phyloP scores from a whole-genome alignment of 2,113 vertebrate species.

The Holacanthus passer region DNA sequence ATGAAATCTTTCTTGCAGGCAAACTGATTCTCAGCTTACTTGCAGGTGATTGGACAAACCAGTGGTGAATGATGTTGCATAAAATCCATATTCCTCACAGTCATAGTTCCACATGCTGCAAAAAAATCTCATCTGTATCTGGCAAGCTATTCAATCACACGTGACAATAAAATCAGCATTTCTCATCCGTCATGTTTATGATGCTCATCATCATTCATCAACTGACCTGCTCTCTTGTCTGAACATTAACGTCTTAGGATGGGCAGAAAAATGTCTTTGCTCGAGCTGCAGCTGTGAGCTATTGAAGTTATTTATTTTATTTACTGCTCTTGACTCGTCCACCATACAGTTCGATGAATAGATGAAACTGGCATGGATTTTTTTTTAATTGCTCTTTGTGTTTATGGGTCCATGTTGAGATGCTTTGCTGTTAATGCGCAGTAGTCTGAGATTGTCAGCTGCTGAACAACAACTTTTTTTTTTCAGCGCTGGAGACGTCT shows the following conservation, averaged over 20 bases:
- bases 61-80: too few relatives aligned
- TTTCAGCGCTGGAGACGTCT: background rate
- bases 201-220: constrained; percentile 37
- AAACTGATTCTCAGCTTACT: background rate
- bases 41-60: background rate
- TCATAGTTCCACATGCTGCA: background rate
- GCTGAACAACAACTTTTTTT: background rate
- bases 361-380: background rate
- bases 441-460: background rate
- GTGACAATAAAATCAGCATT: constrained; percentile 16
- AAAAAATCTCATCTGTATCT: constrained; percentile 12
- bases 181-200: constrained; percentile 45
- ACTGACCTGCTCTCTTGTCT: background rate
- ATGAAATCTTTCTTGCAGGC: background rate
- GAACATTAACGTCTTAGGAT: background rate
- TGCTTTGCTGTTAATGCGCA: background rate
- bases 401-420: background rate
- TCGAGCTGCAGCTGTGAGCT: background rate
- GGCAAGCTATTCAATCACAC: constrained; percentile 8
- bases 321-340: background rate
- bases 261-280: constrained; percentile 3
- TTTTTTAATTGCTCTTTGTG: background rate
- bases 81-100: constrained; percentile 3
- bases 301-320: background rate
- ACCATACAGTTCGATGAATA: background rate